Evolutionary conservation across 2,113 vertebrate species (phyloP).

Genomic region (Clupea harengus): DNA sequence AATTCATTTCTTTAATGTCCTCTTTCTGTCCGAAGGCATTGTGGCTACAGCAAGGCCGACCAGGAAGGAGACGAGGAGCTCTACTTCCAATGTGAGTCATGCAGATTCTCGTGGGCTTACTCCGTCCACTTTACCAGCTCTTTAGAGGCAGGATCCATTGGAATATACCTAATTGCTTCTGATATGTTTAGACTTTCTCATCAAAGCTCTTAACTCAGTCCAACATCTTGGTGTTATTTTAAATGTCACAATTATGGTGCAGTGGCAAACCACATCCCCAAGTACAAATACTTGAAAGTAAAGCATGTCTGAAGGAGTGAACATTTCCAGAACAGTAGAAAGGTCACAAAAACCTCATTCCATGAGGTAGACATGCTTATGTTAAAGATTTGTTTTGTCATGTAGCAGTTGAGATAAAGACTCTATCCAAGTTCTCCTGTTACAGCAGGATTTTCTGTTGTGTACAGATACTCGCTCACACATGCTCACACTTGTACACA

Average conservation of each 20-base stretch:
- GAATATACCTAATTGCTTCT: not conserved
- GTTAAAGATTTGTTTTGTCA: not conserved
- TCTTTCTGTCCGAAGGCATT: constrained; percentile 76
- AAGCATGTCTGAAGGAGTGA: not conserved
- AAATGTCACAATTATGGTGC: not conserved
- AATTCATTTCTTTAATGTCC: constrained; percentile 34
- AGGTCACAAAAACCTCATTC: not conserved
- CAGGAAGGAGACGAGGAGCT: constrained; percentile 99
- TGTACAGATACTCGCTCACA: not conserved
- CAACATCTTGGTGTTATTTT: not conserved
- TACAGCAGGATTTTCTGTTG: not conserved
- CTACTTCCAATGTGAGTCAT: constrained; percentile 98
- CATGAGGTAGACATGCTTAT: not conserved
- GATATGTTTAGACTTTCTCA: not conserved
- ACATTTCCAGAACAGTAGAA: not conserved
- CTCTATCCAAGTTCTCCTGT: not conserved
- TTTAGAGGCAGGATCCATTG: not conserved
- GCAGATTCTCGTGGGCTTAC: constrained; percentile 63
- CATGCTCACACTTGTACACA: not conserved
- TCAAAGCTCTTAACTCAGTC: not conserved
- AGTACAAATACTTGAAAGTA: not conserved
- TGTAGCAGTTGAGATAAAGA: not conserved
- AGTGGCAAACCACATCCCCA: not conserved
- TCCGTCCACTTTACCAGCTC: not conserved
- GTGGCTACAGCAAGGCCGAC: constrained; percentile 98